Evolutionary conservation across 1,140 invertebrate species (phyloP), one percentile per base, ranked within the genome.

Genomic region (Leptinotarsa defecta): DNA sequence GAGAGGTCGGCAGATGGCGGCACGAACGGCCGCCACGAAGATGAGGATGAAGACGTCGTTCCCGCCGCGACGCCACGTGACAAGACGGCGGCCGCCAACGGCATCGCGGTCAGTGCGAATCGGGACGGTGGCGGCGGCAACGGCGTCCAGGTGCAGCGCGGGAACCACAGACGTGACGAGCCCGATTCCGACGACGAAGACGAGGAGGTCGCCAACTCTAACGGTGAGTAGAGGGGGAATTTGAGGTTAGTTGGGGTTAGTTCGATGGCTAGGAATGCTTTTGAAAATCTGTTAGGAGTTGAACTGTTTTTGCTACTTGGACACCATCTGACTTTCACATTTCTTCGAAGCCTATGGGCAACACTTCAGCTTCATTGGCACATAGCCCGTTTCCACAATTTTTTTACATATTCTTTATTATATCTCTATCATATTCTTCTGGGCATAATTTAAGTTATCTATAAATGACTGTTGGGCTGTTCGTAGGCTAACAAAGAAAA

Each of bases 171-270:
- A 74, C 77, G 73, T 83, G 79, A 85, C 86, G 82, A 83, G 83
- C 84, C 84, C 70, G 85, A 86, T 75, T 84, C 85, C 76, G 86
- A 84, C 49, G 82, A 80, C 73, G 81, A 82, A 80, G 84, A 76
- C 65, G 78, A 77, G 19, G 69, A 70, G 15, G 57, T 57, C 3
- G 62, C 22, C 52, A 79, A 81, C 65, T 57, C 27, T 43, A 73
- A 65, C 71, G 71, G 63, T 65, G 48, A 73, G 71, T 64, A 13
- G 62, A 17, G 20, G 71, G 5, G 22, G 64, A 65, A 6, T 65
- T 20, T n/a, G 6, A 13, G n/a, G 52, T 43, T 43, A 43, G 34
- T 43, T 11, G 8, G 34, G 34, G 34, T 8, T 43, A 11, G 34
- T 43, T 43, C 34, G 2, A 43, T 43, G 34, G 34, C 34, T 43